Conservation (phyloP, 2,888 invertebrate genomes). For the Drosophila peninsularis region DNA sequence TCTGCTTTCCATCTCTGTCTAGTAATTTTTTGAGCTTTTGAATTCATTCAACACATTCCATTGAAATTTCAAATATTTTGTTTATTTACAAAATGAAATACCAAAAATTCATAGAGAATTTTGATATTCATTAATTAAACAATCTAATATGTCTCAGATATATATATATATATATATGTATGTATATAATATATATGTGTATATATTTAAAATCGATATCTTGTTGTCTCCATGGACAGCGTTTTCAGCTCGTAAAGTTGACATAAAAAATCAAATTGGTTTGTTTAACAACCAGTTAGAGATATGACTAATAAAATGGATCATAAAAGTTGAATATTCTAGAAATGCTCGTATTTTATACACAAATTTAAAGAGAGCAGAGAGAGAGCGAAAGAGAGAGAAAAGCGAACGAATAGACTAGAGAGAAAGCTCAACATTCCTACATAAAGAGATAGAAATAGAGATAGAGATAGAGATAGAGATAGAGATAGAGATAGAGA, state of each 20-base stretch:
- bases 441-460: too few relatives aligned
- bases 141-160: neutral
- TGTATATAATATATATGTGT: neutral
- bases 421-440: too few relatives aligned
- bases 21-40: conserved; percentile 15
- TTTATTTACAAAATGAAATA: conserved; percentile 1
- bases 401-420: neutral
- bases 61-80: conserved; percentile 19
- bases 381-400: neutral
- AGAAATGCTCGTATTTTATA: neutral
- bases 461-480: too few relatives aligned
- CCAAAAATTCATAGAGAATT: neutral
- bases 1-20: neutral
- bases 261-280: conserved; percentile 27
- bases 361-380: neutral
- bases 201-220: neutral
- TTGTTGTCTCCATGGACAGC: neutral
- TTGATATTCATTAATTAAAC: neutral
- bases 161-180: neutral
- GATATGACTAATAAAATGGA: conserved; percentile 11
- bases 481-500: neutral
- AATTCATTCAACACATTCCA: conserved; percentile 15
- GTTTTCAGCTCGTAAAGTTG: conserved; percentile 8
- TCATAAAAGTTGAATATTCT: conserved; percentile 3
- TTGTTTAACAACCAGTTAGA: conserved; percentile 3